phyloP scores from a whole-genome alignment of 2,113 vertebrate genomes.

The Pungitius pungitius region DNA sequence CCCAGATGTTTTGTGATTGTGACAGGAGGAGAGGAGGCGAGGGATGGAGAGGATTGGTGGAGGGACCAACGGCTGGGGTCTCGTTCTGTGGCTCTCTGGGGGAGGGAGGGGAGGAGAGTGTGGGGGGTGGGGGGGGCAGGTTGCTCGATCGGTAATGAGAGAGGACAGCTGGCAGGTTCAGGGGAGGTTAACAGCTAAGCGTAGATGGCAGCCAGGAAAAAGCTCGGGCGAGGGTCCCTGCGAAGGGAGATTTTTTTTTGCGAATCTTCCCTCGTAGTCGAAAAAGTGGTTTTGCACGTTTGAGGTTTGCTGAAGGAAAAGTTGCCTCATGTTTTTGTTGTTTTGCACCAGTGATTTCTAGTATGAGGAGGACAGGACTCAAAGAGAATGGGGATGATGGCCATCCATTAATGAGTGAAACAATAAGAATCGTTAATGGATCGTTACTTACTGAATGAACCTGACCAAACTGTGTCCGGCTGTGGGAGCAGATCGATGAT shows the following conservation, averaged over 20 bases:
- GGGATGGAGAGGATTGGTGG: slow-evolving; percentile 5
- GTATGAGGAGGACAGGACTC: no score
- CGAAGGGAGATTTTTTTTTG: slow-evolving; percentile 9
- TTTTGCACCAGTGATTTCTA: no score
- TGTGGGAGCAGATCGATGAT: slow-evolving; percentile 58
- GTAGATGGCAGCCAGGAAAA: slow-evolving; percentile 63
- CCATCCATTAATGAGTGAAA: neutral
- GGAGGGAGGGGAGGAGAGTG: slow-evolving; percentile 25
- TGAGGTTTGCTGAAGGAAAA: neutral
- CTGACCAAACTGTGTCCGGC: slow-evolving; percentile 6
- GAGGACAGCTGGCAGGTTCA: slow-evolving; percentile 77
- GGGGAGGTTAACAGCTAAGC: slow-evolving; percentile 67
- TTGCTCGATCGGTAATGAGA: slow-evolving; percentile 66
- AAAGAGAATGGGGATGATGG: neutral
- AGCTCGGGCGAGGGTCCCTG: slow-evolving; percentile 34
- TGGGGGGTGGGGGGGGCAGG: slow-evolving; percentile 36
- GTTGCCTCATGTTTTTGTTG: no score
- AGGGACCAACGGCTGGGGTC: slow-evolving; percentile 45
- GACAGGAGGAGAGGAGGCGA: slow-evolving; percentile 48
- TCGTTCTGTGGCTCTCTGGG: slow-evolving; percentile 45
- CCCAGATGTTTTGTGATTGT: slow-evolving; percentile 62
- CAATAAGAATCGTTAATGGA: neutral
- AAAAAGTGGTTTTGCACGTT: neutral
- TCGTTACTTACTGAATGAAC: slow-evolving; percentile 5
- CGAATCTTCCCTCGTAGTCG: slow-evolving; percentile 1